A percentile compares a stretch with the other conserved stretches of the same genome.
Conservation (phyloP, 2,113 vertebrate species). For the Oceanodroma tethys region DNA sequence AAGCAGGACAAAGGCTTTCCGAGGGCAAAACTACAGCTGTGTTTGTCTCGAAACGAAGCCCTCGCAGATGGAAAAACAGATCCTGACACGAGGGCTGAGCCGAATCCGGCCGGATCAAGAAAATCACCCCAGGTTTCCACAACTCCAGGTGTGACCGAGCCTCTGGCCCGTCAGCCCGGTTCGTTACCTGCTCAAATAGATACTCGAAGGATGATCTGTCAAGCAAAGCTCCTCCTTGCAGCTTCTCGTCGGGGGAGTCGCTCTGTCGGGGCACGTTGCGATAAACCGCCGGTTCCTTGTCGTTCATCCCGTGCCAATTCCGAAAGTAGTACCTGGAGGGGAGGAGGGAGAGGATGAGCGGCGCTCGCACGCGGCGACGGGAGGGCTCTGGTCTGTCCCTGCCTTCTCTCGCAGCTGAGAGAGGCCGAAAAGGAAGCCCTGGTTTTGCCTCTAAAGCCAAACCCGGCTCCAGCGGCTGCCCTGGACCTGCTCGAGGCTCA, state of each 20-base stretch:
- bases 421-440: fast-evolving
- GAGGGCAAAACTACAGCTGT: not conserved
- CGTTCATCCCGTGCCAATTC: slow-evolving; percentile 87
- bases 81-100: not conserved
- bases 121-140: not conserved
- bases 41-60: not conserved
- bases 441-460: not conserved
- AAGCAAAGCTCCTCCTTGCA: slow-evolving; percentile 70
- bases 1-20: not conserved
- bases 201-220: slow-evolving; percentile 86
- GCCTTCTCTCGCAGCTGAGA: not conserved
- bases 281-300: slow-evolving; percentile 75
- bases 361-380: fast-evolving
- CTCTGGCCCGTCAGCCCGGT: too few relatives aligned
- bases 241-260: not conserved
- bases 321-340: slow-evolving; percentile 86
- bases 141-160: fast-evolving
- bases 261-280: slow-evolving; percentile 65
- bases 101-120: fast-evolving
- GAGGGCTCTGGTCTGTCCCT: not conserved
- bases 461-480: not conserved
- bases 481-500: not conserved
- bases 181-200: slow-evolving; percentile 84
- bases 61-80: not conserved
- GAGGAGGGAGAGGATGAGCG: not conserved